Conservation (phyloP, 2,888 invertebrate genomes). For the Zhuqinia jingwanae region DNA sequence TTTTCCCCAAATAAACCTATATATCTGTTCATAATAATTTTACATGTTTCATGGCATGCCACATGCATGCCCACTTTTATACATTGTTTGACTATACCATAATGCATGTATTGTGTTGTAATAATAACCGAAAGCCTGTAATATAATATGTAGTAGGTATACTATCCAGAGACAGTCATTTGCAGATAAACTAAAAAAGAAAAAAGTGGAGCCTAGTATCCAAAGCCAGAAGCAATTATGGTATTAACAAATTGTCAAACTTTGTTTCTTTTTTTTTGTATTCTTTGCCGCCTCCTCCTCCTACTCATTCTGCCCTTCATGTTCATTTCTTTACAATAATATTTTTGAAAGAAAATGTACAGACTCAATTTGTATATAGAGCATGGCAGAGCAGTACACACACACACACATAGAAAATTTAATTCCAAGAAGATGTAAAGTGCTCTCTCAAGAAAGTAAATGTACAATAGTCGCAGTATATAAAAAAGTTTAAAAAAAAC, state of each 20-base stretch:
- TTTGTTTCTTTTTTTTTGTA: conserved; percentile 2
- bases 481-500: not conserved
- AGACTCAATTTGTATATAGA: not conserved
- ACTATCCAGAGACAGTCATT: not conserved
- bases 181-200: not conserved
- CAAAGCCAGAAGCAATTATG: conserved; percentile 55
- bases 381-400: too few species aligned
- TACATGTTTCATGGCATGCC: not conserved
- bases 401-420: too few species aligned
- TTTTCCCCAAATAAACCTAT: not conserved
- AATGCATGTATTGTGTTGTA: too few species aligned
- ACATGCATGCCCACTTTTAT: not conserved
- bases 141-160: too few species aligned
- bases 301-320: not conserved
- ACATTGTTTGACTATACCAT: too few species aligned
- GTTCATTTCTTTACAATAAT: not conserved
- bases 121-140: too few species aligned
- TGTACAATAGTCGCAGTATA: not conserved
- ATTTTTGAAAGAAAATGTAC: not conserved
- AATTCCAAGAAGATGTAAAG: too few species aligned
- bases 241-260: conserved; percentile 62
- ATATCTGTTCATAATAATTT: too few species aligned
- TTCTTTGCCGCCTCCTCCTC: not conserved
- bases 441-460: too few species aligned
- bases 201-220: not conserved